Evolutionary conservation across 2,888 invertebrate genomes (phyloP), one percentile per base, ranked within the genome.

Genomic region (Drosophila niveifrons): DNA sequence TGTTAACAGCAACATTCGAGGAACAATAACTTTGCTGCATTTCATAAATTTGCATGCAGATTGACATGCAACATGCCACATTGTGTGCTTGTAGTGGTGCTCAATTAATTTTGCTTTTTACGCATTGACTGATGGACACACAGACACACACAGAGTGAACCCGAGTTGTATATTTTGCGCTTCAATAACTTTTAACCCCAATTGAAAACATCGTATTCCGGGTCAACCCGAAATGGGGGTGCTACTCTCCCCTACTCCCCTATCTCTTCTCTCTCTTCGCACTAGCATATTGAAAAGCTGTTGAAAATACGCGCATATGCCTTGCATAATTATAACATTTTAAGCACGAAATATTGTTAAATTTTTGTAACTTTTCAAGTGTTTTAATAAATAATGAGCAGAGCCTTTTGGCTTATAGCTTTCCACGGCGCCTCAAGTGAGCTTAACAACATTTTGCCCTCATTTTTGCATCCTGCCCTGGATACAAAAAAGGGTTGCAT

Each of bases 181-280:
- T 69, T 74, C 71, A 75, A 81, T 74, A 70, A 64, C 41, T 78
- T 83, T 87, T 84, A 87, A 84, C 82, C 82, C 88, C 85, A 74
- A 72, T 82, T 67, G 62, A 70, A 78, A 57, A 50, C 62, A 66
- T 29, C 18, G 34, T 39, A 39, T 57, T 62, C n/a, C 59, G 63
- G 36, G 47, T 46, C 43, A 34, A 31, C 39, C 34, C 18, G n/a
- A 15, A 15, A 15, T 31, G 39, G 53, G 66, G 87, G 72, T 66
- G 66, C 47, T 39, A 39, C 17, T 39, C 47, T 17, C 17, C 34
- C 50, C 17, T 28, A n/a, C 6, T 23, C 39, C n/a, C 18, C 36
- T 46, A 34, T 39, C 50, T 48, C 47, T 18, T n/a, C 34, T 46
- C 18, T 28, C 6, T 23, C 41, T n/a, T 17, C 43, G 28, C 46